Evolutionary conservation across 2,888 invertebrate genomes (phyloP).

Genomic region (Agonopterix arenella): DNA sequence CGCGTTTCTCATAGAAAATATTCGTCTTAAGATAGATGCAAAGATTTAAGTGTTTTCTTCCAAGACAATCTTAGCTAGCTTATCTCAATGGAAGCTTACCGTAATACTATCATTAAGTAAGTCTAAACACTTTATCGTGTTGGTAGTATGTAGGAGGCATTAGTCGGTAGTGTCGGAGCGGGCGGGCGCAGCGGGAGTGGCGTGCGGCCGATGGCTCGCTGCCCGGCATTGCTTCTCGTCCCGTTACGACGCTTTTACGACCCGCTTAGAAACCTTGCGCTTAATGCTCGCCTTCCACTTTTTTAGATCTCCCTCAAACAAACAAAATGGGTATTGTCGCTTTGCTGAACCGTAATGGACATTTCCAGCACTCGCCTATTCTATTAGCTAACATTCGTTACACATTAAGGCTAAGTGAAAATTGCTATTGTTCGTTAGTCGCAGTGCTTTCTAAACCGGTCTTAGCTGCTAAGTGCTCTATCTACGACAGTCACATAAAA

Average conservation of each 20-base stretch:
- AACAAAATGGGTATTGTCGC: conserved; percentile 28
- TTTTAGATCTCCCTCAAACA: conserved; percentile 41
- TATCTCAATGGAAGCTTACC: too few relatives aligned
- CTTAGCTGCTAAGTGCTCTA: background rate
- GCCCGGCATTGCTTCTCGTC: conserved; percentile 22
- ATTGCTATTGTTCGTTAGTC: conserved; percentile 9
- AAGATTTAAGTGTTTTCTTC: too few relatives aligned
- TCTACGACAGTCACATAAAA: background rate
- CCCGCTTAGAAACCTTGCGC: conserved; percentile 49
- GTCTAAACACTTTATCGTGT: conserved; percentile 29
- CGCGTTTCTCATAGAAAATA: too few relatives aligned
- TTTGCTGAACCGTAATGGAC: conserved; percentile 29
- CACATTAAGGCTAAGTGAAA: conserved; percentile 31
- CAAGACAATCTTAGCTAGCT: too few relatives aligned
- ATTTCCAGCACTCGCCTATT: conserved; percentile 36
- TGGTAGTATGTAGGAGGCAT: conserved; percentile 19
- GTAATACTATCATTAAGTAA: background rate
- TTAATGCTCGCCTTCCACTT: conserved; percentile 48
- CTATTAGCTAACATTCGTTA: conserved; percentile 41
- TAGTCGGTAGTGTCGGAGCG: conserved; percentile 17
- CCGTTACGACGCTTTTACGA: conserved; percentile 53
- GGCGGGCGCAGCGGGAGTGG: conserved; percentile 43
- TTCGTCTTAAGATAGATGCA: too few relatives aligned
- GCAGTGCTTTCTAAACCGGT: background rate
- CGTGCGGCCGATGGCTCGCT: conserved; percentile 48